Base-by-base conservation (phyloP, 2,113 vertebrate species). In the Calidris pygmaea region DNA sequence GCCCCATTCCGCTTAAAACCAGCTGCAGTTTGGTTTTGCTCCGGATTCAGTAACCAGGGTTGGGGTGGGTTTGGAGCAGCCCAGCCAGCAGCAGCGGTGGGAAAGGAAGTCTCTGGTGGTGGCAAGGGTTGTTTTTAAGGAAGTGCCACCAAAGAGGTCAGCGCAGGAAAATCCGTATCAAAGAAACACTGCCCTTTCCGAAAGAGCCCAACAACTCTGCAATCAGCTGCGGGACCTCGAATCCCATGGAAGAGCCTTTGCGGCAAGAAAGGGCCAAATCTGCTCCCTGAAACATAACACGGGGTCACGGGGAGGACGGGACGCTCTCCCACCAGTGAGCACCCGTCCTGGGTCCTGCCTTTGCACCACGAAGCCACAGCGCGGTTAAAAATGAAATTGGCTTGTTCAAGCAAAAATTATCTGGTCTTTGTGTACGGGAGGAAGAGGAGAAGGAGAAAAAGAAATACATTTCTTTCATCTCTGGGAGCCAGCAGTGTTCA, bases 391-490 rank as follows among this genome's bases (percentile, higher is more conserved):
- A 67, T 55, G 73, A 81, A 91, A 78, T 23, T 58, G 48, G 62
- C 41, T 89, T 78, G 47, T 63, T 87, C 22, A 24, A 92, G 74
- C 23, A 66, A 82, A 82, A 86, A 78, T 96, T 91, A 95, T 87
- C 95, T 47, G 58, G 79, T 35, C 62, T 95, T 85, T 83, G 78
- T 83, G 91, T 80, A 87, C 47, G 71, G 52, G 85, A 68, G 24
- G 41, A 41, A 30, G n/a, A 32, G 18, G 39, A 95, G 93, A 93
- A 60, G 35, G 91, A 97, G 93, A 20, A 50, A 48, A 34, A 34
- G 52, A 81, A 87, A 32, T 2, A 35, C 30, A 35, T 67, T 68
- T 30, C 79, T 23, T 39, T 60, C 34, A 43, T 27, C 21, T 34
- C 39, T 47, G 58, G 60, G 70, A 53, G 35, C 35, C 53, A 80